phyloP scores from a whole-genome alignment of 2,888 invertebrate species.

The Oscheius sp. region DNA sequence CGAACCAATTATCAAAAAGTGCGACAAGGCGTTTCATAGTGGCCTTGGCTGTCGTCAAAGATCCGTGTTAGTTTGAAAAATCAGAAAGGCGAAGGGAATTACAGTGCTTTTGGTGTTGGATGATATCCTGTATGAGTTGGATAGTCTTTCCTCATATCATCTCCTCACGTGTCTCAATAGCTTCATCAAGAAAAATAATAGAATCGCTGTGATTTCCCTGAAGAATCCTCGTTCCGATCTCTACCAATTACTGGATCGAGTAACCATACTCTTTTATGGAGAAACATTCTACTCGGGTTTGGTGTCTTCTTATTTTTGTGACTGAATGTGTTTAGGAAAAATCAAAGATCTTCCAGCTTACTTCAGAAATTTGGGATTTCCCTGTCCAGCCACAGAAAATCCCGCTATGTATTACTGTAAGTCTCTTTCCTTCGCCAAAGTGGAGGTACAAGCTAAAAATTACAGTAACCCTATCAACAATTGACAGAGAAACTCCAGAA shows the following conservation, averaged over 20 bases:
- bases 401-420: constrained; percentile 96
- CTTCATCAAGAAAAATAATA: constrained; percentile 84
- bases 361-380: constrained; percentile 92
- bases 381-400: constrained; percentile 94
- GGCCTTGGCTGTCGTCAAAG: constrained; percentile 89
- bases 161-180: constrained; percentile 92
- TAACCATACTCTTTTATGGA: constrained; percentile 84
- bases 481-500: constrained; percentile 84
- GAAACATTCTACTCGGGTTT: constrained; percentile 79
- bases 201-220: constrained; percentile 88
- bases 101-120: constrained; percentile 74
- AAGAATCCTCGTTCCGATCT: constrained; percentile 93
- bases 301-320: not conserved
- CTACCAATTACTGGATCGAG: constrained; percentile 90
- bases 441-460: not conserved
- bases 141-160: constrained; percentile 91
- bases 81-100: too few species aligned
- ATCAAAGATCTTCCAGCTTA: constrained; percentile 91
- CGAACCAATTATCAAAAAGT: constrained; percentile 85
- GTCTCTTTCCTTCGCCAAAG: constrained; percentile 70
- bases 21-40: constrained; percentile 89
- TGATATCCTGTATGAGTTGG: constrained; percentile 92
- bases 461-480: constrained; percentile 81
- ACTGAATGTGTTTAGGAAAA: constrained; percentile 79
- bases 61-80: constrained; percentile 84